Conservation (phyloP, 2,888 invertebrate species). For the Ischnura elegans region DNA sequence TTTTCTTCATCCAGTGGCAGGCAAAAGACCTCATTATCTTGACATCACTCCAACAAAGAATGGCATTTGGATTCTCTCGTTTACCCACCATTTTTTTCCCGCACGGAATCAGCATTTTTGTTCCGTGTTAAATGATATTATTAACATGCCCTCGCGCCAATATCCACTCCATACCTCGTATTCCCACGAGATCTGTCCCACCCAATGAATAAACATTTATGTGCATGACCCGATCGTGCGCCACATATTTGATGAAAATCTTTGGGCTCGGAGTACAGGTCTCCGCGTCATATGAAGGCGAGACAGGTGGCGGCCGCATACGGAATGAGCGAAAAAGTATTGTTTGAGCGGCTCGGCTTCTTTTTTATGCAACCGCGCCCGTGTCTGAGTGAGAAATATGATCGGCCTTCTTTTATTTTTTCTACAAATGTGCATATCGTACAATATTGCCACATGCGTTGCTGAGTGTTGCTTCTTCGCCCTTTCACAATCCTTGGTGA, state of each 20-base stretch:
- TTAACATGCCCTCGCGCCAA: not conserved
- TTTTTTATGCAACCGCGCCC: not conserved
- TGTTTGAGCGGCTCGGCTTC: not conserved
- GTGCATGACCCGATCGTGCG: not conserved
- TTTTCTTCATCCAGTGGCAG: too few species aligned
- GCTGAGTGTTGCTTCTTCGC: too few species aligned
- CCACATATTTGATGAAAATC: not conserved
- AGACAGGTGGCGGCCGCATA: not conserved
- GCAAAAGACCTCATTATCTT: too few species aligned
- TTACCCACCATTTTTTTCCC: too few species aligned
- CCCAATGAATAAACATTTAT: not conserved
- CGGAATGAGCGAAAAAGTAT: constrained; percentile 2
- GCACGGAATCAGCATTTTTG: too few species aligned
- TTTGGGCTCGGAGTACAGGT: not conserved
- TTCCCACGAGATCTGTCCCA: not conserved
- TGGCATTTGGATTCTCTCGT: too few species aligned
- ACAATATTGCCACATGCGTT: not conserved
- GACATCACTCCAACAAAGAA: too few species aligned
- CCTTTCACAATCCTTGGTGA: not conserved
- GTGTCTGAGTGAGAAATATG: constrained; percentile 20
- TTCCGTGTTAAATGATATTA: not conserved
- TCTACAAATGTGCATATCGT: not conserved
- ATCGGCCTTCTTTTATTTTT: not conserved
- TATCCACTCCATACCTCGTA: not conserved
- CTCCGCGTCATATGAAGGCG: not conserved